These are phyloP conservation scores for Ondatra zibethicus DNA, from an alignment of 2,113 vertebrate species.

Conservation along the genomic window DNA sequence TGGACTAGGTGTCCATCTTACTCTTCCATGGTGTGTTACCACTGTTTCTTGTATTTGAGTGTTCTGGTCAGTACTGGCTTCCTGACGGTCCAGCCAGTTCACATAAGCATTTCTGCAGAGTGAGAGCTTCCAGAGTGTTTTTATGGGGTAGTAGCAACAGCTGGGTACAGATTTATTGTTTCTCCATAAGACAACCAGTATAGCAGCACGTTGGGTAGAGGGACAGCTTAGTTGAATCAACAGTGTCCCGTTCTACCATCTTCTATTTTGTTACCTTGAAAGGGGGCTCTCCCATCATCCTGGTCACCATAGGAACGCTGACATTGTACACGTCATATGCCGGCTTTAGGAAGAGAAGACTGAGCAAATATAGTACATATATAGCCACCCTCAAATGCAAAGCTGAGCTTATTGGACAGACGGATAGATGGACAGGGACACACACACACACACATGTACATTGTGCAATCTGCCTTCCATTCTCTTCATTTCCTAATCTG, in stretches of 20 bases:
- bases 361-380: neutral
- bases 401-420: neutral
- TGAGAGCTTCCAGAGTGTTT: neutral
- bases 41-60: neutral
- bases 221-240: neutral
- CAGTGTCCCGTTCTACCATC: neutral
- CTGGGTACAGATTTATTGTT: neutral
- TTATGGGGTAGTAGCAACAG: neutral
- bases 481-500: neutral
- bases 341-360: neutral
- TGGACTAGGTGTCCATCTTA: neutral
- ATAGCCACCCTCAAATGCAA: neutral
- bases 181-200: neutral
- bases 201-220: neutral
- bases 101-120: neutral
- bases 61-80: neutral
- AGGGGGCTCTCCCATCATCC: neutral
- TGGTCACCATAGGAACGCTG: neutral
- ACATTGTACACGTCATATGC: neutral
- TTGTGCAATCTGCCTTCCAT: neutral
- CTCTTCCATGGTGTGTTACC: slow-evolving; percentile 21
- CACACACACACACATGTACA: neutral
- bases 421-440: neutral
- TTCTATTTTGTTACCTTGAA: neutral
- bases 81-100: neutral